Evolutionary conservation across 2,113 vertebrate genomes (phyloP).

Genomic region (Zosterops pallidus): DNA sequence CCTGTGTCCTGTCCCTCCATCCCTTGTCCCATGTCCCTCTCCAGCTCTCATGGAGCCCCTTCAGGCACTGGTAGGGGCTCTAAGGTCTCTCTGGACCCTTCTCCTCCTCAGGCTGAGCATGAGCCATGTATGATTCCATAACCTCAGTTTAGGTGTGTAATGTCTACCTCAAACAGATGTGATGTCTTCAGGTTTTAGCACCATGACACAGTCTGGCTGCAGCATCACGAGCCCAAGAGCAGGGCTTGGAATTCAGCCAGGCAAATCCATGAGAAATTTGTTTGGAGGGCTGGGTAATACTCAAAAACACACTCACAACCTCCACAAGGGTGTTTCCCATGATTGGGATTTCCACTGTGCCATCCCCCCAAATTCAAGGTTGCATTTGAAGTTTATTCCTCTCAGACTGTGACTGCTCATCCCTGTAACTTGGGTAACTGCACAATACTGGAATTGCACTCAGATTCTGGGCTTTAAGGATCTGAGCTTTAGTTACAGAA

Average conservation of each 20-base stretch:
- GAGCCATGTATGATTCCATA: not conserved
- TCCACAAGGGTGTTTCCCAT: not conserved
- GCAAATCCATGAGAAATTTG: not conserved
- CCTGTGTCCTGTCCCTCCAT: not conserved
- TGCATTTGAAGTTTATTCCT: not conserved
- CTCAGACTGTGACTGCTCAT: not conserved
- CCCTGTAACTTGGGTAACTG: not conserved
- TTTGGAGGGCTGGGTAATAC: not conserved
- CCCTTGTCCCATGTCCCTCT: not conserved
- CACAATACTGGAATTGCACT: not conserved
- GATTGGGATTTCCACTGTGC: not conserved
- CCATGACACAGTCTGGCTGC: not conserved
- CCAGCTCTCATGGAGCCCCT: not conserved
- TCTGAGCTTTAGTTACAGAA: not conserved
- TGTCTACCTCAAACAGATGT: not conserved
- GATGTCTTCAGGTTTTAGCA: not conserved
- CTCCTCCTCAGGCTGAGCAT: not conserved
- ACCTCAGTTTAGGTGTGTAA: not conserved
- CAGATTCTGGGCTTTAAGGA: not conserved
- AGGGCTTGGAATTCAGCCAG: not conserved
- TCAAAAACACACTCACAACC: not conserved
- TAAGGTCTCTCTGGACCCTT: not conserved
- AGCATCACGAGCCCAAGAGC: not conserved
- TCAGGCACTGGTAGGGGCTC: not conserved
- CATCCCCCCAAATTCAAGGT: not conserved